phyloP scores from a whole-genome alignment of 2,888 invertebrate species.

The Drosophila robusta region DNA sequence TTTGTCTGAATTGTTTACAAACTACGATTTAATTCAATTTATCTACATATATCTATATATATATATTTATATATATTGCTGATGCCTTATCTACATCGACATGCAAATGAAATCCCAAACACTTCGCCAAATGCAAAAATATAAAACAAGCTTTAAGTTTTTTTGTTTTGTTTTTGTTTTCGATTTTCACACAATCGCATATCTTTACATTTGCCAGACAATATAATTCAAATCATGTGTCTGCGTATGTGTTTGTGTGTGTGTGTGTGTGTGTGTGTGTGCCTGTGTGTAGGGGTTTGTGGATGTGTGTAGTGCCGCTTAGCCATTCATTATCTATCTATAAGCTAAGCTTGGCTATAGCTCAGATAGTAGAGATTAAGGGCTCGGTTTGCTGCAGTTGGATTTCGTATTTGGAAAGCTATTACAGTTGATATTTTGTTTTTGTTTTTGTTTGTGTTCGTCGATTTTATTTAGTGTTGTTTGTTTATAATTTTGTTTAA shows the following conservation, averaged over 20 bases:
- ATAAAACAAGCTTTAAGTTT: constrained; percentile 51
- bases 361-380: constrained; percentile 24
- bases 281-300: background rate
- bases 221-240: constrained; percentile 28
- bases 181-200: constrained; percentile 42
- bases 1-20: constrained; percentile 5
- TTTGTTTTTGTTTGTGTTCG: constrained; percentile 7
- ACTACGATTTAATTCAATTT: constrained; percentile 12
- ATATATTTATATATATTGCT: constrained; percentile 1
- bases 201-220: constrained; percentile 48
- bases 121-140: constrained; percentile 23
- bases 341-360: constrained; percentile 32
- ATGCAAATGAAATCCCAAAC: constrained; percentile 54
- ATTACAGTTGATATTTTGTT: constrained; percentile 20
- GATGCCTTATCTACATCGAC: constrained; percentile 41
- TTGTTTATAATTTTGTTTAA: constrained; percentile 32
- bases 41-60: background rate
- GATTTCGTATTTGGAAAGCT: constrained; percentile 4
- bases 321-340: constrained; percentile 28
- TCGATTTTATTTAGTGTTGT: constrained; percentile 43
- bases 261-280: constrained; percentile 8
- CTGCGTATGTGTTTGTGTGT: constrained; percentile 14
- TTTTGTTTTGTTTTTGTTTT: constrained; percentile 24
- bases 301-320: constrained; percentile 6
- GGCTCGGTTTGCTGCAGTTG: constrained; percentile 9